A percentile compares a stretch with the other conserved stretches of the same genome.
Evolutionary conservation across 2,888 invertebrate genomes (phyloP).

Genomic region (Teleiodes luculella): DNA sequence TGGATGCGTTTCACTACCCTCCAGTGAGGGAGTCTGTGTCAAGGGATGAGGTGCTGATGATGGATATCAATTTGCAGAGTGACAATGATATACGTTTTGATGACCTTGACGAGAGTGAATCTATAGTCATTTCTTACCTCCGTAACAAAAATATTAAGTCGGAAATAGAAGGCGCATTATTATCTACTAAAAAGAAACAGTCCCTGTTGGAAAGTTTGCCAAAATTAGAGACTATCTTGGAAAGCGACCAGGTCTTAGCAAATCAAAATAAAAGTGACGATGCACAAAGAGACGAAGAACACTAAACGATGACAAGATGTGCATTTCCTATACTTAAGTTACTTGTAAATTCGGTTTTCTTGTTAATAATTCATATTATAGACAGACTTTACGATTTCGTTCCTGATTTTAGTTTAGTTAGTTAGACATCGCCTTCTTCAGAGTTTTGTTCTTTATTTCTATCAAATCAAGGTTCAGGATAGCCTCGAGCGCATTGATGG

Average conservation of each 20-base stretch:
- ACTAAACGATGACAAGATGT: background rate
- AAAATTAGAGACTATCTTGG: conserved; percentile 56
- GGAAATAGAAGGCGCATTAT: conserved; percentile 34
- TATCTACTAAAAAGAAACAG: conserved; percentile 43
- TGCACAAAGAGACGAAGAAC: conserved; percentile 20
- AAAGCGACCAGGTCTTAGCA: conserved; percentile 40
- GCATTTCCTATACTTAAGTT: background rate
- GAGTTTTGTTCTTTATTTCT: too few species aligned
- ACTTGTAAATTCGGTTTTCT: too few species aligned
- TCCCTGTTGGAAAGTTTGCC: conserved; percentile 47
- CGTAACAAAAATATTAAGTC: conserved; percentile 38
- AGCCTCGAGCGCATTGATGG: too few species aligned
- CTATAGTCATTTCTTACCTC: conserved; percentile 49
- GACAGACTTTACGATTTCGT: too few species aligned
- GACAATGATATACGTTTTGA: conserved; percentile 39
- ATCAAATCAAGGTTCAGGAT: too few species aligned
- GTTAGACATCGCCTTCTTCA: too few species aligned
- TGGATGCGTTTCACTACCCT: conserved; percentile 21
- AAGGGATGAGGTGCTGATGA: conserved; percentile 42
- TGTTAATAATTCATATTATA: too few species aligned
- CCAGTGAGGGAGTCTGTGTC: conserved; percentile 35
- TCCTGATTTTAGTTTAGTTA: too few species aligned
- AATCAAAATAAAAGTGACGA: conserved; percentile 24
- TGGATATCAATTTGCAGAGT: conserved; percentile 48
- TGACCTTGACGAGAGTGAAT: conserved; percentile 41